Percentiles rank a stretch among this genome's conserved stretches.
phyloP scores from a whole-genome alignment of 2,888 invertebrate species.

The Stenotaenia linearis region DNA sequence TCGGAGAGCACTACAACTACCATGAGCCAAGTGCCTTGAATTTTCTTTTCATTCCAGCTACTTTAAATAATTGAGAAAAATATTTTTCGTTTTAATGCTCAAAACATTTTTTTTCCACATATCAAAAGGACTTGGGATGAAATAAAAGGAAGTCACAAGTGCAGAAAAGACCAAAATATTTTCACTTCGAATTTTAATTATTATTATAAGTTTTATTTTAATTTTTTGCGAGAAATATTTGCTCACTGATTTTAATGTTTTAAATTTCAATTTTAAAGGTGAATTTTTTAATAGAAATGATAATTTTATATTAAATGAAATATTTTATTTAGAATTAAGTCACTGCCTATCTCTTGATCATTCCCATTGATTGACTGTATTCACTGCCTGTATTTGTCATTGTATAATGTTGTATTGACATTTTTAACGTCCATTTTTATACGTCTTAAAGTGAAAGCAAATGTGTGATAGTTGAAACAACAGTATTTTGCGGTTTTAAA shows the following conservation, averaged over 20 bases:
- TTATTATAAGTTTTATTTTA: too few relatives aligned
- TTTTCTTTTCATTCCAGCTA: background rate
- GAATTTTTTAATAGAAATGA: background rate
- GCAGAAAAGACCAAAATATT: background rate
- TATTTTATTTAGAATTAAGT: background rate
- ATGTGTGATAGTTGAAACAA: background rate
- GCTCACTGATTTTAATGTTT: background rate
- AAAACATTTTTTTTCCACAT: background rate
- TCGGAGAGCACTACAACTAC: constrained; percentile 36
- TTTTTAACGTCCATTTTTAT: background rate
- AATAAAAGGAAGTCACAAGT: background rate
- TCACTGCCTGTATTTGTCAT: background rate
- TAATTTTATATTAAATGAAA: background rate
- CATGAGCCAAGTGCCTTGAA: constrained; percentile 37
- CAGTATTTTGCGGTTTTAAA: background rate
- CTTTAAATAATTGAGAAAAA: too few relatives aligned
- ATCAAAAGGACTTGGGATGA: background rate
- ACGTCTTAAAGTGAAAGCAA: background rate
- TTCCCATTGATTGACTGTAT: background rate
- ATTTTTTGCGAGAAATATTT: background rate
- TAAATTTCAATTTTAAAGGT: background rate
- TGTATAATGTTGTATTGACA: background rate
- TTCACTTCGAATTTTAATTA: too few relatives aligned
- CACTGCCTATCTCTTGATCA: background rate
- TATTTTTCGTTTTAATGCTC: background rate